Base-by-base conservation (phyloP, 2,113 vertebrate species). In the Oreochromis niloticus region DNA sequence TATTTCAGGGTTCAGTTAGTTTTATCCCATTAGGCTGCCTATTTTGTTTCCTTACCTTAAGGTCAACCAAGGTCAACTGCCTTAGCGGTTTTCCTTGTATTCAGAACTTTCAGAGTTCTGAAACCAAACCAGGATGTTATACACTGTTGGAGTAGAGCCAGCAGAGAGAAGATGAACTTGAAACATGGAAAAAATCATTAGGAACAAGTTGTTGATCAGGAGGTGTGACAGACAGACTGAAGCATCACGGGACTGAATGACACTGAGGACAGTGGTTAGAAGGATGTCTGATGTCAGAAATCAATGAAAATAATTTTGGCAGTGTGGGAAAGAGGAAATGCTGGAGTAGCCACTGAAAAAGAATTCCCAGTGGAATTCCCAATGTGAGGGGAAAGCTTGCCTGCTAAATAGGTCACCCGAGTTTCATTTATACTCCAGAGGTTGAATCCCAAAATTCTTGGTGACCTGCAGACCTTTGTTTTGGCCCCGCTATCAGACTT, bases 11-110 rank as follows among this genome's bases (percentile, higher is more conserved):
- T 14, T 41, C 4, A 3, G n/a, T 24, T 71, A 39, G n/a, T 16
- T 24, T 71, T 13, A 39, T 68, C 63, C 34, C n/a, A 0, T 39
- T 22, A 39, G 4, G 4, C 34, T 22, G 10, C 61, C 4, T 1
- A 5, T 68, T 68, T 39, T 68, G 11, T 22, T 41, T 41, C 63
- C 1, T 43, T 43, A 43, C 24, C 0, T 43, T 41, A 0, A 8
- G 1, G 39, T 9, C 0, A 71, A 22, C 66, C 36, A 24, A 71
- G 22, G 27, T 43, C 27, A 27, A 22, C n/a, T 71, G 39, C 39
- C 39, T 16, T 14, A 0, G 68, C 17, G 14, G 41, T 73, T 27
- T 16, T 10, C 68, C 39, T 39, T 17, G 22, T 43, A 0, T 3
- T 73, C 68, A 46, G 39, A 73, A 4, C 13, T 73, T 48, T 75